Conservation (phyloP, 2,888 invertebrate genomes). For the Phyto melanocephala region DNA sequence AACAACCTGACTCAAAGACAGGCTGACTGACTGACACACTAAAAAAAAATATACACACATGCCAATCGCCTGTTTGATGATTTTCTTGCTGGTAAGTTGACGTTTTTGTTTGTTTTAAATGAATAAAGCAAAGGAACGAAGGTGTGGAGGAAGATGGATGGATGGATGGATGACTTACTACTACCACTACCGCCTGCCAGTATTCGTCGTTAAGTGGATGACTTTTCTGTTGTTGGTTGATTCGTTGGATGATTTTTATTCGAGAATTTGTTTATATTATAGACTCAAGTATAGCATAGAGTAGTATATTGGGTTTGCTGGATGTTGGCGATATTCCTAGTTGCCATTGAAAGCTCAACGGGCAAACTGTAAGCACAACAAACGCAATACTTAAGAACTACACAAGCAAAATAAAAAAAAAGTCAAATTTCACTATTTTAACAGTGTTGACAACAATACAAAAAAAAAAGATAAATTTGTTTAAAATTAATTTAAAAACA, state of each 20-base stretch:
- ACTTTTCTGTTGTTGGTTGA: conserved; percentile 30
- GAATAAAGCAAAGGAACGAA: conserved; percentile 4
- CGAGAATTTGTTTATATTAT: conserved; percentile 32
- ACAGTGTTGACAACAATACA: neutral
- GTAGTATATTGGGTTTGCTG: conserved; percentile 64
- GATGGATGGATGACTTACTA: conserved; percentile 30
- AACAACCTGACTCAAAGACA: neutral
- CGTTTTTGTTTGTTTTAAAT: conserved; percentile 28
- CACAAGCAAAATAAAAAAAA: neutral
- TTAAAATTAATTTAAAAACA: neutral
- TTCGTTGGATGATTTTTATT: conserved; percentile 18
- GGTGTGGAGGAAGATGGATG: conserved; percentile 17
- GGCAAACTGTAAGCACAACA: conserved; percentile 70
- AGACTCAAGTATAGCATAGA: neutral
- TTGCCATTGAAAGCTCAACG: conserved; percentile 76
- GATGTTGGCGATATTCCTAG: conserved; percentile 68
- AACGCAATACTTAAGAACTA: conserved; percentile 39
- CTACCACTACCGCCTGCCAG: conserved; percentile 9
- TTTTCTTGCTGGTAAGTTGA: neutral
- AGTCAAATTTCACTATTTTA: neutral
- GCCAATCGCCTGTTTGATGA: neutral
- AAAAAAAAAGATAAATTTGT: neutral
- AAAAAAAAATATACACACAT: neutral
- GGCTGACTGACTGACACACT: neutral
- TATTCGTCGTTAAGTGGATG: conserved; percentile 28